Evolutionary conservation across 2,888 invertebrate genomes (phyloP).

Genomic region (Phoronis australis): DNA sequence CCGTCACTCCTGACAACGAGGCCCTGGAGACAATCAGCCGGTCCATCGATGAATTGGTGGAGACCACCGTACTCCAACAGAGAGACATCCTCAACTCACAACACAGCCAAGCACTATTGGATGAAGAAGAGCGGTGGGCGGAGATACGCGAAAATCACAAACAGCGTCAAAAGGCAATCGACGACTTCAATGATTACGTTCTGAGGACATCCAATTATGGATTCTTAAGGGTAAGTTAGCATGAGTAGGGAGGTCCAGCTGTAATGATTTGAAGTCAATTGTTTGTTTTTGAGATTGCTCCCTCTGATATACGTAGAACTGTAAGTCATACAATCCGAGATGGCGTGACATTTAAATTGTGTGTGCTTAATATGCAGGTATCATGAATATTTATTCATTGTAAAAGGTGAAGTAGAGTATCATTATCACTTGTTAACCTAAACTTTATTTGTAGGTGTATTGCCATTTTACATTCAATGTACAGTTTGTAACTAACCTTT

Average conservation of each 20-base stretch:
- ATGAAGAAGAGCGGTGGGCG: conserved; percentile 51
- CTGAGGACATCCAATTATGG: conserved; percentile 47
- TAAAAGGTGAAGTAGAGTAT: too few relatives aligned
- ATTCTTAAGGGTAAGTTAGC: conserved; percentile 38
- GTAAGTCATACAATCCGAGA: too few relatives aligned
- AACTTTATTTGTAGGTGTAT: too few relatives aligned
- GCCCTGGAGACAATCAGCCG: conserved; percentile 48
- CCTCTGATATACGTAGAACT: too few relatives aligned
- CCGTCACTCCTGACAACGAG: conserved; percentile 50
- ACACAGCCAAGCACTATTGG: conserved; percentile 44
- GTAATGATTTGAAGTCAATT: not conserved
- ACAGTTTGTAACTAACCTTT: too few relatives aligned
- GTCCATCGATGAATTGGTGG: conserved; percentile 44
- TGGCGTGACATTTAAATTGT: too few relatives aligned
- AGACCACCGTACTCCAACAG: conserved; percentile 42
- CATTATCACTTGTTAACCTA: too few relatives aligned
- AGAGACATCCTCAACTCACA: conserved; percentile 46
- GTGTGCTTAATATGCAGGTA: too few relatives aligned
- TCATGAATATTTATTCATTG: too few relatives aligned
- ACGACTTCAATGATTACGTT: conserved; percentile 44
- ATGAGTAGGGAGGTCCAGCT: not conserved
- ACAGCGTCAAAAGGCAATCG: conserved; percentile 45
- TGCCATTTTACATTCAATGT: too few relatives aligned
- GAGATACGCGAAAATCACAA: conserved; percentile 51
- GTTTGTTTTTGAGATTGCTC: too few relatives aligned